These are phyloP conservation scores for Leucophenga maculata DNA, from an alignment of 2,888 invertebrate species.

Conservation along the genomic window DNA sequence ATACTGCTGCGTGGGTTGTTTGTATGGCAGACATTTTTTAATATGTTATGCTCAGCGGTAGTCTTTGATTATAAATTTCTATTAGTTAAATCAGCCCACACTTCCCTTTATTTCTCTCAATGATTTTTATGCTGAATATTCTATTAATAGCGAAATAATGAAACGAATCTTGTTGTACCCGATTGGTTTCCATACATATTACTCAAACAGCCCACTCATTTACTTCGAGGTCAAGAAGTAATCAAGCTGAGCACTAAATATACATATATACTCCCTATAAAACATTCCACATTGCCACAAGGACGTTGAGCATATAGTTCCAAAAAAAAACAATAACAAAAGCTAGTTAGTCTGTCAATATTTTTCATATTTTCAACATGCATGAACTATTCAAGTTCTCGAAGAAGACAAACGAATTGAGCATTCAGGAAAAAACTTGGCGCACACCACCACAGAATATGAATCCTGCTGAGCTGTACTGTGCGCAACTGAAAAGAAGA, in stretches of 20 bases:
- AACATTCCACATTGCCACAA: constrained; percentile 49
- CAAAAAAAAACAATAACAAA: constrained; percentile 2
- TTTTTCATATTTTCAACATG: constrained; percentile 53
- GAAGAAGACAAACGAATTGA: constrained; percentile 36
- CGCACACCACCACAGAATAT: constrained; percentile 31
- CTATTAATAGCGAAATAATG: too few relatives aligned
- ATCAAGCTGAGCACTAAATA: constrained; percentile 42
- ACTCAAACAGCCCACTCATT: too few relatives aligned
- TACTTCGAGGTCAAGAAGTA: too few relatives aligned
- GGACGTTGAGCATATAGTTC: too few relatives aligned
- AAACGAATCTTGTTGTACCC: constrained; percentile 19
- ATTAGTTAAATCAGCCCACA: too few relatives aligned
- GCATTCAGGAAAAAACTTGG: too few relatives aligned
- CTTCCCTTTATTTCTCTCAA: too few relatives aligned
- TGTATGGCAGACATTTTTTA: constrained; percentile 26
- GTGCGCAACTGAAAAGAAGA: constrained; percentile 40
- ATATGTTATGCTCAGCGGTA: too few relatives aligned
- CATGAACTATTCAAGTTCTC: constrained; percentile 42
- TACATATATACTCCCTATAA: constrained; percentile 54
- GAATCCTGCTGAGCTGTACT: background rate
- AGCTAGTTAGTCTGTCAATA: constrained; percentile 40
- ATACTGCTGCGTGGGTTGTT: background rate
- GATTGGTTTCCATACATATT: too few relatives aligned
- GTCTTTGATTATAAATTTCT: too few relatives aligned
- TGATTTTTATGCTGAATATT: too few relatives aligned